Evolutionary conservation across 2,113 vertebrate species (phyloP).

Genomic region (Verasper variegatus): DNA sequence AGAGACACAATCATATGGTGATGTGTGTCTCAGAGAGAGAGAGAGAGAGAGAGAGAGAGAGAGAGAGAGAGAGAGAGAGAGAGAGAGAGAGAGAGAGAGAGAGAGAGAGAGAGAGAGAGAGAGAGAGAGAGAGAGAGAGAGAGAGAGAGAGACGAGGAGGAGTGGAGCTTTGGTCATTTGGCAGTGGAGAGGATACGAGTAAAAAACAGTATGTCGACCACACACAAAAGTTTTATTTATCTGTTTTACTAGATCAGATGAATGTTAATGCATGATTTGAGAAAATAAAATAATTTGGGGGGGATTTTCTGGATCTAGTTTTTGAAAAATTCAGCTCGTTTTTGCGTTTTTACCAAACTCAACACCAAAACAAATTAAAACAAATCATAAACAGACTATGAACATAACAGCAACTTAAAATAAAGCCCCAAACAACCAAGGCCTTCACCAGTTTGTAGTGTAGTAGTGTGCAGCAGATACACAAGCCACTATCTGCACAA

Average conservation of each 20-base stretch:
- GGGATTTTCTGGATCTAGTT: background rate
- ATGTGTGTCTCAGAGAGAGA: slow-evolving; percentile 10
- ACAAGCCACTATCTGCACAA: background rate
- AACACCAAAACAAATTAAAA: background rate
- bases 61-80: too few species aligned
- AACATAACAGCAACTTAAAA: background rate
- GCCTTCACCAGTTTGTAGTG: background rate
- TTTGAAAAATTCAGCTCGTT: background rate
- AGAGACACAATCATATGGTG: slow-evolving; percentile 34
- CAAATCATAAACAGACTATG: background rate
- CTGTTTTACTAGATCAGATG: background rate
- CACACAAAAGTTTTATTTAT: background rate
- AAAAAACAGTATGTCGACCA: slow-evolving; percentile 5
- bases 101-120: background rate
- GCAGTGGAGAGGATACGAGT: background rate
- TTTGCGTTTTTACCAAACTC: background rate
- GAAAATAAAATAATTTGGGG: background rate
- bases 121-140: too few species aligned
- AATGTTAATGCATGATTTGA: background rate
- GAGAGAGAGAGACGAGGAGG: background rate
- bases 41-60: too few species aligned
- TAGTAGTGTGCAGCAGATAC: background rate
- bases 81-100: slow-evolving; percentile 6
- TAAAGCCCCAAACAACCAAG: background rate
- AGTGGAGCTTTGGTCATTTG: slow-evolving; percentile 3